Base-by-base conservation (phyloP, 2,888 invertebrate genomes). In the Geophilus truncorum region DNA sequence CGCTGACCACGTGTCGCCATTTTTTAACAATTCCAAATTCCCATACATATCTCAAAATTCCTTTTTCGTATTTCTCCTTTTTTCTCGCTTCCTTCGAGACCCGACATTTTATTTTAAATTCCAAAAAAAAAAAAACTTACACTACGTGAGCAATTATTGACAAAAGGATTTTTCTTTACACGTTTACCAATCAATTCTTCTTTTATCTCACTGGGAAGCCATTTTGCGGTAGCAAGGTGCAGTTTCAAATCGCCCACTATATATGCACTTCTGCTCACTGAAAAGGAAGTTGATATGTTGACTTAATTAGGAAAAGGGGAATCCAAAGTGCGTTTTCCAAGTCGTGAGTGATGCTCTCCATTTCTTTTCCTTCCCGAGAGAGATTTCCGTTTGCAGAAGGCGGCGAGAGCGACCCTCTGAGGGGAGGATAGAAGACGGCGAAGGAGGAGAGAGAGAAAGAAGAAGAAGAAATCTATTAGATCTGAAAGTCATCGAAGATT, bases 271-370 rank as follows among this genome's bases (percentile, higher is more conserved):
- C 15, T 70, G 70, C 70, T 70, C 70, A 70, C 70, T 70, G 78
- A 51, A 51, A 51, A 78, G 78, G 51, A 51, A 78, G 78, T 40
- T 40, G 78, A 78, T 78, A 45, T 51, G 78, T 51, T 51, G 51
- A 78, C 78, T 36, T 78, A 78, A 78, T 78, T 78, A 78, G 78
- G 40, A 78, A 23, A 78, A 78, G 78, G 78, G 78, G 40, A 78
- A 36, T 77, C 34, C 78, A 51, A 40, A 78, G n/a, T 78, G 78
- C 78, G 30, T 40, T 51, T 51, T 51, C 51, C 15, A 18, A 28
- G 51, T 78, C 78, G 40, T 51, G 78, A 78, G 45, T 34, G 40
- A 78, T 78, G 40, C 78, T 30, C 28, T 78, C 40, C 51, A 78
- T 78, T 40, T 51, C 70, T 70, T 70, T 70, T 70, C 70, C 28